Evolutionary conservation across 2,797 vertebrate species (phyloP).

Genomic region (Siniperca scherzeri): DNA sequence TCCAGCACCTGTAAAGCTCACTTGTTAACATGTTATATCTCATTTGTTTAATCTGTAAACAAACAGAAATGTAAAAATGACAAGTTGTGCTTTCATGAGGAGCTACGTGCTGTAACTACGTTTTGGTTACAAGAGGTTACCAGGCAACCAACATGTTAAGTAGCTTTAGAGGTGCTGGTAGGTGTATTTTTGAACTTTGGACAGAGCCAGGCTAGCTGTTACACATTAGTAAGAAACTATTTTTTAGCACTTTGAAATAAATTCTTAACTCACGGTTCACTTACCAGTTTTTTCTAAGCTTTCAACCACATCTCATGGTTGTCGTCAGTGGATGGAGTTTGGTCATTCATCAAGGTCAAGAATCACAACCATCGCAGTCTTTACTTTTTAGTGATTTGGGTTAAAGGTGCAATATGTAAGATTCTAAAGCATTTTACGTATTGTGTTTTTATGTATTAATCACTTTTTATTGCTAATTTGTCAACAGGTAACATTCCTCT

Average conservation of each 20-base stretch:
- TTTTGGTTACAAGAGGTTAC: not conserved
- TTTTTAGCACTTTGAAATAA: not conserved
- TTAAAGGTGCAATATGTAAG: too few species aligned
- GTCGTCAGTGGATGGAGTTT: not conserved
- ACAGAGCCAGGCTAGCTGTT: not conserved
- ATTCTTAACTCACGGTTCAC: not conserved
- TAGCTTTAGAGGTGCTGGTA: not conserved
- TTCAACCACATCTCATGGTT: too few species aligned
- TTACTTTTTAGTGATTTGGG: not conserved
- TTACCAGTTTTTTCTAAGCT: not conserved
- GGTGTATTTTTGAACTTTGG: not conserved
- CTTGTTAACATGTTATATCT: not conserved
- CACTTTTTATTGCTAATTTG: too few species aligned
- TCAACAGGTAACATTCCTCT: too few species aligned
- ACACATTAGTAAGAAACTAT: not conserved
- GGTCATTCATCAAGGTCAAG: not conserved
- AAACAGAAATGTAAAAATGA: not conserved
- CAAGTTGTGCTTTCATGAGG: not conserved
- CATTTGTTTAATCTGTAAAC: not conserved
- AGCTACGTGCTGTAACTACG: not conserved
- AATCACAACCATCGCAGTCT: not conserved
- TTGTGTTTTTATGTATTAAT: too few species aligned
- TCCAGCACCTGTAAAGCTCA: not conserved
- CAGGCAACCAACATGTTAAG: not conserved
- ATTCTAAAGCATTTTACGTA: too few species aligned